Evolutionary conservation across 1,140 invertebrate species (phyloP), one percentile per base, ranked within the genome.

Genomic region (Rhopalosiphum maidis): DNA sequence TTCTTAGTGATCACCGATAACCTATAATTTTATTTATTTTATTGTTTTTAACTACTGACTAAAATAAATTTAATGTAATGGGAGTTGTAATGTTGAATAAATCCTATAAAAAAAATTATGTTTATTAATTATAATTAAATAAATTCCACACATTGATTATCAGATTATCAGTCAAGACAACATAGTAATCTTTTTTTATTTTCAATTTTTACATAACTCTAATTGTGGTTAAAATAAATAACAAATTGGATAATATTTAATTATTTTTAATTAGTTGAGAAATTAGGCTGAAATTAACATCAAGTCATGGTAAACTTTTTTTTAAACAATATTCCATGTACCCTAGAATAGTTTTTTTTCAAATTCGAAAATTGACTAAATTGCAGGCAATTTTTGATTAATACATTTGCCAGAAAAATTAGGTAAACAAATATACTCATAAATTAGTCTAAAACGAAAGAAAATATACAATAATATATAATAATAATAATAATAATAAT

Each of bases 351-450:
- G 7, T 25, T 41, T 37, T 55, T 88, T 60, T 90, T 7, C 35
- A 90, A 60, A 43, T 43, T 90, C 30, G 15, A 41, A 90, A 90
- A 90, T 90, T 90, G 55, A 90, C 89, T 90, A 90, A 90, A 7
- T 43, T 68, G 15, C 30, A n/a, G 89, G 55, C 89, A 68, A 90
- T 90, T 35, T 25, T 9, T 25, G 41, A 23, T 54, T 60, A 68
- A 90, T 90, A n/a, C 18, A 90, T 68, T 43, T 90, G 25, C 54
- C 54, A 90, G 25, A n/a, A 90, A 90, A 90, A 37, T 1, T 90
- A 55, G 22, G 8, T n/a, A 41, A 88, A 90, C 8, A 37, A 51
- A 54, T 41, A 60, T 43, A 90, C 54, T 43, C 11, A n/a, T 90
- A 90, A 68, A 90, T 68, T 90, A 9, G 22, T 90, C 89, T 68